These are phyloP conservation scores for Smittia sp. DNA, from an alignment of 2,888 invertebrate genomes.

Conservation along the genomic window DNA sequence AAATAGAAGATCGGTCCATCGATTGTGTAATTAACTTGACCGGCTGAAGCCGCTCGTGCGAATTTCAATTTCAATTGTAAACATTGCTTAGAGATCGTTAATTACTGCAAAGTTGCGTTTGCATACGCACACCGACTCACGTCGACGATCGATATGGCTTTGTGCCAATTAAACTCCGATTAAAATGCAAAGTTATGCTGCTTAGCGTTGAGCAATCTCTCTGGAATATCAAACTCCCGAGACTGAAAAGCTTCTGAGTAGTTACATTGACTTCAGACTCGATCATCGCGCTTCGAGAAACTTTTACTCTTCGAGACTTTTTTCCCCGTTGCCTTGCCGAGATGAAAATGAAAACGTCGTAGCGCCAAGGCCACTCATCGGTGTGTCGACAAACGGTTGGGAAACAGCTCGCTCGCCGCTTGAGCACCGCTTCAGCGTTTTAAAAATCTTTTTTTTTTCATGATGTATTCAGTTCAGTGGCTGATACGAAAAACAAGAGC, in stretches of 20 bases:
- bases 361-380: conserved; percentile 6
- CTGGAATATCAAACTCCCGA: no score
- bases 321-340: neutral
- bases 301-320: neutral
- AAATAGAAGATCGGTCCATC: neutral
- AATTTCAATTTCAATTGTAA: neutral
- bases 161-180: conserved; percentile 7
- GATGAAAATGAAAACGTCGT: conserved; percentile 17
- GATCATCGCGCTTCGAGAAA: neutral
- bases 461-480: conserved; percentile 8
- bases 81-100: neutral
- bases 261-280: neutral
- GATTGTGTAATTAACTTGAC: neutral
- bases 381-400: conserved; percentile 7
- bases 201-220: no score
- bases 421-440: neutral
- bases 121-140: neutral
- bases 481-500: neutral
- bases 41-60: neutral
- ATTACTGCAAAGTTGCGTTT: neutral
- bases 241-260: no score
- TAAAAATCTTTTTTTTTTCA: neutral
- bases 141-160: neutral
- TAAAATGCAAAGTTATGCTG: neutral
- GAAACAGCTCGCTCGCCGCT: neutral